Conservation (phyloP, 2,888 invertebrate genomes). For the Anthoptus insignis region DNA sequence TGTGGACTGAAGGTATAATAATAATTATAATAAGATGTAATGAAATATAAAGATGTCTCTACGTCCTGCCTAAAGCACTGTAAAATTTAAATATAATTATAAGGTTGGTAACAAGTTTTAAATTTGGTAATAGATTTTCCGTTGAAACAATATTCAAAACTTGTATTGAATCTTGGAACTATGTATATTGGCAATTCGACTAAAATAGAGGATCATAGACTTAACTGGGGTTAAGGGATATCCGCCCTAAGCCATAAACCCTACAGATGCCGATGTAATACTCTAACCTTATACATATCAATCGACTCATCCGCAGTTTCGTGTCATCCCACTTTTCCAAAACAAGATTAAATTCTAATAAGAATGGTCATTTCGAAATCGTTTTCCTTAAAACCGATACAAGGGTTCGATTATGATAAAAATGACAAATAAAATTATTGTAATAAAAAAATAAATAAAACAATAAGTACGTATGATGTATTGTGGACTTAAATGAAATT, state of each 20-base stretch:
- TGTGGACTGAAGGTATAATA: too few relatives aligned
- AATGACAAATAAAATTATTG: too few relatives aligned
- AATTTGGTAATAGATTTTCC: background rate
- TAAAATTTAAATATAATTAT: too few relatives aligned
- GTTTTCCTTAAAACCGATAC: background rate
- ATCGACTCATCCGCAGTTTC: constrained; percentile 48
- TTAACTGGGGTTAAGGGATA: constrained; percentile 57
- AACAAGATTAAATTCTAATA: background rate
- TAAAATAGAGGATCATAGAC: constrained; percentile 59
- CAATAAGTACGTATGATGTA: constrained; percentile 40
- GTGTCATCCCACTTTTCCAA: constrained; percentile 48
- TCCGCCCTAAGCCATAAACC: constrained; percentile 61
- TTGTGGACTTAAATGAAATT: too few relatives aligned
- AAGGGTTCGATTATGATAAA: too few relatives aligned
- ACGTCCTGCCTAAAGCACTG: too few relatives aligned
- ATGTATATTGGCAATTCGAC: constrained; percentile 60
- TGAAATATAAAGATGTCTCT: too few relatives aligned
- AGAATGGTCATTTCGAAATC: background rate
- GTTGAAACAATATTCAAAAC: background rate
- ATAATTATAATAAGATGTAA: too few relatives aligned
- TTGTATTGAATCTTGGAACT: constrained; percentile 56
- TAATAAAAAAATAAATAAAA: too few relatives aligned
- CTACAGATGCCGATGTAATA: constrained; percentile 64
- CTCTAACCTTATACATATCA: constrained; percentile 51
- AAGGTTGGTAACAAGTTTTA: too few relatives aligned